phyloP scores from a whole-genome alignment of 2,888 invertebrate genomes.

The Heliconius sara region DNA sequence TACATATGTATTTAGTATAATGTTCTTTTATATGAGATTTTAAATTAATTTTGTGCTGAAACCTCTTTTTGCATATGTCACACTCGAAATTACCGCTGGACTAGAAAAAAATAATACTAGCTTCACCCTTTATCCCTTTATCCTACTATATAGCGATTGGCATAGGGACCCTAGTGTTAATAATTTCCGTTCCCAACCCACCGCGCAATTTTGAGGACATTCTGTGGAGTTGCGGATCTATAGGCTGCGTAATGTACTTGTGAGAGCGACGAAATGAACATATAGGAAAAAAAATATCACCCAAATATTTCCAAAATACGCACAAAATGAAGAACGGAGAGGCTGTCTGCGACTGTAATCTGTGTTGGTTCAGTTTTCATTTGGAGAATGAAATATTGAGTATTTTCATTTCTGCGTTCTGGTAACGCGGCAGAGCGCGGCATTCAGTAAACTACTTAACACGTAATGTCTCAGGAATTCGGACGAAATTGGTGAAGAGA shows the following conservation, averaged over 20 bases:
- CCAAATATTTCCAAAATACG: neutral
- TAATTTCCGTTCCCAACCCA: neutral
- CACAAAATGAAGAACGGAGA: neutral
- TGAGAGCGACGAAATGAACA: neutral
- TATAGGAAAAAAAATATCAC: neutral
- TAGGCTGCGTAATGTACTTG: neutral
- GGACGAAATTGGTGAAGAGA: too few relatives aligned
- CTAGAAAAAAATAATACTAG: constrained; percentile 27
- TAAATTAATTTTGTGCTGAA: neutral
- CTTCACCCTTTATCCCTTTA: neutral
- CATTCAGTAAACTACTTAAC: too few relatives aligned
- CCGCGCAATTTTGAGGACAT: neutral
- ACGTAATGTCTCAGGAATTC: too few relatives aligned
- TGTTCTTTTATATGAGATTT: constrained; percentile 32
- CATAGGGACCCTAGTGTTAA: neutral
- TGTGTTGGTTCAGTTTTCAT: too few relatives aligned
- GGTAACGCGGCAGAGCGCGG: too few relatives aligned
- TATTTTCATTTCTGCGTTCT: too few relatives aligned
- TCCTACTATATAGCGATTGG: neutral
- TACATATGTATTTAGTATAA: constrained; percentile 35
- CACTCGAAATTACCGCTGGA: constrained; percentile 31
- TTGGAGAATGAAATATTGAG: too few relatives aligned
- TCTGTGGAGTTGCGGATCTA: neutral
- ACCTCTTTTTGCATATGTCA: constrained; percentile 36
- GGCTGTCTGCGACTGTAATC: too few relatives aligned